Evolutionary conservation across 37 sponge, comb jelly and placozoan species (phyloP).

Genomic region (Cladorhizidae sp.): DNA sequence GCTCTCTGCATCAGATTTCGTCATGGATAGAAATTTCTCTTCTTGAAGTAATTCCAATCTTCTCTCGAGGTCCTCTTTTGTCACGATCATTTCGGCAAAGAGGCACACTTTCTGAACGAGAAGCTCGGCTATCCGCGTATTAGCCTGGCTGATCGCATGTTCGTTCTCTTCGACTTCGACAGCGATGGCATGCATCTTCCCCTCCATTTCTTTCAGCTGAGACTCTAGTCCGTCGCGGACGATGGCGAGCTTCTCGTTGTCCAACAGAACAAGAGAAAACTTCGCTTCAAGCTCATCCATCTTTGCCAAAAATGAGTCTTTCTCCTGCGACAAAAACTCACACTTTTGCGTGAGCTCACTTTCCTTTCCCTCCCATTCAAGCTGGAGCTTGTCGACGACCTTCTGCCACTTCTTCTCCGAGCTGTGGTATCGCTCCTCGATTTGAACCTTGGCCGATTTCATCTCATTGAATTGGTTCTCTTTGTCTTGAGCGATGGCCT

Average conservation of each 20-base stretch:
- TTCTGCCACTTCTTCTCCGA: slow-evolving; percentile 32
- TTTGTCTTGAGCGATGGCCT: slow-evolving; percentile 8
- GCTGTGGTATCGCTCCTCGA: not conserved
- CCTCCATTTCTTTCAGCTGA: slow-evolving; percentile 6
- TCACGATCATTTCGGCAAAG: not conserved
- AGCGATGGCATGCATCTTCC: not conserved
- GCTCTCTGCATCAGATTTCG: not conserved
- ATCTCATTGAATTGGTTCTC: slow-evolving; percentile 6
- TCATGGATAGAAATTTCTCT: not conserved
- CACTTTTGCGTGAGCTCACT: not conserved
- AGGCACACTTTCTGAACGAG: slow-evolving; percentile 20
- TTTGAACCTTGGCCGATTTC: not conserved
- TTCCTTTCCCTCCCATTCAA: slow-evolving; percentile 32
- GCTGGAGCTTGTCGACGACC: not conserved
- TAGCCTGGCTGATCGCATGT: not conserved
- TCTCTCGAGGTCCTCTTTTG: not conserved
- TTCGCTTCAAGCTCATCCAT: slow-evolving; percentile 13
- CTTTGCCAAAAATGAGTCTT: slow-evolving; percentile 3
- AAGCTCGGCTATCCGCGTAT: slow-evolving; percentile 5
- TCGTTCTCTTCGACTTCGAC: slow-evolving; percentile 16
- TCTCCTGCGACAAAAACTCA: slow-evolving; percentile 3
- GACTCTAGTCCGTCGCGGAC: slow-evolving; percentile 2
- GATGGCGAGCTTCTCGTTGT: not conserved
- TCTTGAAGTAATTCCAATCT: not conserved
- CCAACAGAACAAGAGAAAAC: not conserved